Evolutionary conservation across 2,113 vertebrate species (phyloP), one percentile per base, ranked within the genome.

Genomic region (Daphoenositta chrysoptera): DNA sequence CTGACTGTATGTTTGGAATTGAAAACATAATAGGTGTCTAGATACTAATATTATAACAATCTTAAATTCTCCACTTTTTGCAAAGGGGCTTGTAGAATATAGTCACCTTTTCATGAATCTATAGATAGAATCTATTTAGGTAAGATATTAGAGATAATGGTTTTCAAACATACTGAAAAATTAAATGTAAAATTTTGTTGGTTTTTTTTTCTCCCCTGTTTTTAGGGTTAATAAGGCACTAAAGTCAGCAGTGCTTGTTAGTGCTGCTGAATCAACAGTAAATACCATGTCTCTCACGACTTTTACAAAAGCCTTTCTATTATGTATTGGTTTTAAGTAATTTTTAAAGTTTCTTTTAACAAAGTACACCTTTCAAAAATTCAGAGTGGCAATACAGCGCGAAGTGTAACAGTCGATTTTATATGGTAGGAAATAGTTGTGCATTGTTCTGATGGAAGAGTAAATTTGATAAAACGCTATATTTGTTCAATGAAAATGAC

Each of bases 401-500:
- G 0, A 75, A 93, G 85, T 86, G 56, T 83, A 89, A 42, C 66
- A 54, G 83, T 37, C 21, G 13, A 7, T 91, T 94, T 91, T 93
- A 40, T 64, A 18, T 68, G 79, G 85, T 69, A 51, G 70, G 47
- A 79, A 85, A 69, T 66, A 64, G 61, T 47, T 45, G n/a, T 1
- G 10, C 78, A 61, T 91, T 97, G 81, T 93, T 90, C 75, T 63
- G 50, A 10, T 47, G 58, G 70, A 89, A 31, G 66, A 69, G 56
- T 71, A 87, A 90, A 60, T 91, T 78, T 69, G 95, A 88, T 87
- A 70, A 96, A 95, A 83, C 6, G 26, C 94, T 75, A 28, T 64
- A 80, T 87, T 78, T 97, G 87, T 89, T 93, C 92, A 92, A 11
- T 82, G 89, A 80, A 84, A 97, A 76, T 75, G 82, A 94, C 87